Base-by-base conservation (phyloP, 1,140 invertebrate species). In the Euborellia annulipes region DNA sequence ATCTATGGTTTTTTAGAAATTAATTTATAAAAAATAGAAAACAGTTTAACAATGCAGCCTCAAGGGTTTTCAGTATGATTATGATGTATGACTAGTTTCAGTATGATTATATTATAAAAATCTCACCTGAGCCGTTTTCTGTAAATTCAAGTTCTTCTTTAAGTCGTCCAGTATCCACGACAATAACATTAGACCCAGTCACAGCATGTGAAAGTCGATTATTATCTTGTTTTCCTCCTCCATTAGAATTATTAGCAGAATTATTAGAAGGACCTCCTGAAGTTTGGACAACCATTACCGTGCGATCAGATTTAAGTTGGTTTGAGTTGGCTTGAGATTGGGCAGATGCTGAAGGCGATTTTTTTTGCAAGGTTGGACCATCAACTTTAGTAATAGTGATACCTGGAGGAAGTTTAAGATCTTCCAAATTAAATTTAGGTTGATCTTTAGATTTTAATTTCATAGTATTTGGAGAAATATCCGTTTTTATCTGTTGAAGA, bases 311-410 rank as follows among this genome's bases (percentile, higher is more conserved):
- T 50, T 16, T 22, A n/a, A 20, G 17, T 8, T 6, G 40, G 37
- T 18, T 19, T 13, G 17, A 20, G 37, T 16, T 16, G n/a, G 14
- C n/a, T n/a, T 21, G 14, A n/a, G n/a, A 41, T 23, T 22, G 40
- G 22, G 2, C n/a, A n/a, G 2, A 21, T n/a, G 6, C 40, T 21
- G n/a, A 14, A 20, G 7, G 40, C 18, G n/a, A 20, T 21, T 14
- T 22, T 41, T 21, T 19, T n/a, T 7, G 40, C 2, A 70, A 67
- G 13, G 67, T 36, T 21, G 50, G 50, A 7, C 46, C 70, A 54
- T 84, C 79, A 0, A 87, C 82, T 53, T 85, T 77, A 0, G 84
- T 87, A 34, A 87, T 75, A 2, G 85, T 86, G 19, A 87, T 87
- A 4, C 82, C 83, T 6, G 82, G 82, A 2, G 84, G 84, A 47